Conservation (phyloP, 2,888 invertebrate genomes). For the Chalcosyrphus nemorum region DNA sequence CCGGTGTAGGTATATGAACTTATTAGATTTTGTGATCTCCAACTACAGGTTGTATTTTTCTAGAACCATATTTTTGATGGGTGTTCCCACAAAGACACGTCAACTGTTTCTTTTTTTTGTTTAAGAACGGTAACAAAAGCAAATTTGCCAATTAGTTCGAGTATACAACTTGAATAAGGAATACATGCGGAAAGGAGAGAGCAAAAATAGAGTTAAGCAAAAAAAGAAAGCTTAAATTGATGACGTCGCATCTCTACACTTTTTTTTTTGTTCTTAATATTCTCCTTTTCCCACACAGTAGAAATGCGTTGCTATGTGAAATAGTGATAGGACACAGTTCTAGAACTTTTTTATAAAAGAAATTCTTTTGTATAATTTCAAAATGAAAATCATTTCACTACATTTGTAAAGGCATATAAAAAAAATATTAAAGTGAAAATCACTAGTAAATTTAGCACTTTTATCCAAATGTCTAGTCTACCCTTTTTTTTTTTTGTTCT, state of each 20-base stretch:
- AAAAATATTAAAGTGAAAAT: neutral
- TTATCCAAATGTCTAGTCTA: neutral
- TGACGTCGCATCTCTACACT: constrained; percentile 61
- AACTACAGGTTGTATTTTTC: too few species aligned
- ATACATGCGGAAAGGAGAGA: neutral
- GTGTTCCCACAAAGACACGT: constrained; percentile 34
- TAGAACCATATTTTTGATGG: neutral
- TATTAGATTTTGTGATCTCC: too few species aligned
- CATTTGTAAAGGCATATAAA: neutral
- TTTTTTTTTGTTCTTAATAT: constrained; percentile 5
- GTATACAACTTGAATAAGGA: neutral
- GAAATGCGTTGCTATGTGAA: constrained; percentile 48
- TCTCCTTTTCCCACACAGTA: neutral
- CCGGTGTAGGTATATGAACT: too few species aligned
- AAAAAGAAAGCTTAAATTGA: constrained; percentile 54
- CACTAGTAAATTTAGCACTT: neutral
- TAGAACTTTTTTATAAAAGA: constrained; percentile 43
- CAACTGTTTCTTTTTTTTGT: neutral
- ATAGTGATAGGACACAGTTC: constrained; percentile 36
- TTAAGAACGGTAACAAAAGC: constrained; percentile 22
- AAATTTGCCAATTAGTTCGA: neutral
- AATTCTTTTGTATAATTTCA: neutral
- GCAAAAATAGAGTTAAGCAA: constrained; percentile 1
- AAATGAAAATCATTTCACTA: neutral
- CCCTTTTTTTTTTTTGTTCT: too few species aligned